phyloP scores from a whole-genome alignment of 1,140 invertebrate species.

The Sinella curviseta region DNA sequence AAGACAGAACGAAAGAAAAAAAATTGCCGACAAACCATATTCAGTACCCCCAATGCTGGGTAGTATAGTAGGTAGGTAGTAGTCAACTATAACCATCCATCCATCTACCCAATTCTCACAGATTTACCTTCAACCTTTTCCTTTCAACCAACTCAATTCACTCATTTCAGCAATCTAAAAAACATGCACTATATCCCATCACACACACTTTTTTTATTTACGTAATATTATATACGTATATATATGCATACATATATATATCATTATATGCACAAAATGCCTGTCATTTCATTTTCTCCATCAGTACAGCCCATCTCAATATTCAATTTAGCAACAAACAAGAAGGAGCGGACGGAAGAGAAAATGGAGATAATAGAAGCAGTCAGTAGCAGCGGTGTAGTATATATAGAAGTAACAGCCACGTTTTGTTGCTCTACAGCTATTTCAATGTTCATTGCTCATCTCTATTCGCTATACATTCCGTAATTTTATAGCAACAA shows the following conservation, averaged over 20 bases:
- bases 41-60: not conserved
- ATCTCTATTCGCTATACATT: too few species aligned
- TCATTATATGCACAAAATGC: constrained; percentile 17
- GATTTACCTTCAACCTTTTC: not conserved
- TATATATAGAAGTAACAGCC: too few species aligned
- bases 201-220: too few species aligned
- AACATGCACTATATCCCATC: too few species aligned
- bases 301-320: constrained; percentile 3
- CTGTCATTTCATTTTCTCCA: constrained; percentile 21
- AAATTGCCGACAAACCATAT: constrained; percentile 1
- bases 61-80: not conserved
- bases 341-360: not conserved
- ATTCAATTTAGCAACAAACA: constrained; percentile 14
- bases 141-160: not conserved
- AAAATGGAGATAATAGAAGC: not conserved
- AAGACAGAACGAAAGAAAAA: not conserved
- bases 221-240: too few species aligned
- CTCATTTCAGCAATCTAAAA: too few species aligned
- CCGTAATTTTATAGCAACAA: too few species aligned
- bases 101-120: constrained; percentile 14
- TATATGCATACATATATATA: not conserved
- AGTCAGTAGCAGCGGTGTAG: not conserved
- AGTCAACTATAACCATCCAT: not conserved
- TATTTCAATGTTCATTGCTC: too few species aligned
- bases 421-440: too few species aligned